Evolutionary conservation across 2,888 invertebrate genomes (phyloP).

Genomic region (Atherix ibis): DNA sequence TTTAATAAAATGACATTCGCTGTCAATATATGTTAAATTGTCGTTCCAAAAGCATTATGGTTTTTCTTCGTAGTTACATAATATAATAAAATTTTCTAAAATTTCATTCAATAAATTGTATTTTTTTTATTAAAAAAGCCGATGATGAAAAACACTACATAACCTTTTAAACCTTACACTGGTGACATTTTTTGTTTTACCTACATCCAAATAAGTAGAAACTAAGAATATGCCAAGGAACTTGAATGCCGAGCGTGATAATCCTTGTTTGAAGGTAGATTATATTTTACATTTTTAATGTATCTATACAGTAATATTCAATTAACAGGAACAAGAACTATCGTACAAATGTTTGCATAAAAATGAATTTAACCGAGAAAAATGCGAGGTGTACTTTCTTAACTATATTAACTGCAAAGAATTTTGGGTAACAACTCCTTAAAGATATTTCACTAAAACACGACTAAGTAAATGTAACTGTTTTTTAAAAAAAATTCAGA

Average conservation of each 20-base stretch:
- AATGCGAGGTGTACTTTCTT: slow-evolving; percentile 49
- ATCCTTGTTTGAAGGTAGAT: slow-evolving; percentile 27
- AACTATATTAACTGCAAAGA: slow-evolving; percentile 66
- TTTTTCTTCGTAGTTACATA: too few relatives aligned
- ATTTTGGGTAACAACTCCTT: slow-evolving; percentile 53
- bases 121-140: neutral
- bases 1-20: slow-evolving; percentile 5
- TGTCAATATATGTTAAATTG: too few relatives aligned
- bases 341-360: slow-evolving; percentile 56
- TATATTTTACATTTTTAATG: neutral
- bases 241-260: slow-evolving; percentile 24
- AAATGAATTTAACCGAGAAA: slow-evolving; percentile 46
- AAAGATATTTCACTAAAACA: too few relatives aligned
- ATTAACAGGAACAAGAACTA: slow-evolving; percentile 50
- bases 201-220: too few relatives aligned
- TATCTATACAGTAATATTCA: neutral
- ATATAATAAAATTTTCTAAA: neutral
- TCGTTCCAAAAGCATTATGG: too few relatives aligned
- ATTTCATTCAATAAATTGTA: too few relatives aligned
- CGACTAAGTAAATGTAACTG: neutral
- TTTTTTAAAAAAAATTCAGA: slow-evolving; percentile 30
- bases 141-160: too few relatives aligned
- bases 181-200: too few relatives aligned
- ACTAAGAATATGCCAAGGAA: slow-evolving; percentile 23
- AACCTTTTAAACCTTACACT: too few relatives aligned